Percentiles rank a stretch among this genome's conserved stretches.
Evolutionary conservation across 1,140 invertebrate species (phyloP).

Genomic region (Macrocentrus cingulum): DNA sequence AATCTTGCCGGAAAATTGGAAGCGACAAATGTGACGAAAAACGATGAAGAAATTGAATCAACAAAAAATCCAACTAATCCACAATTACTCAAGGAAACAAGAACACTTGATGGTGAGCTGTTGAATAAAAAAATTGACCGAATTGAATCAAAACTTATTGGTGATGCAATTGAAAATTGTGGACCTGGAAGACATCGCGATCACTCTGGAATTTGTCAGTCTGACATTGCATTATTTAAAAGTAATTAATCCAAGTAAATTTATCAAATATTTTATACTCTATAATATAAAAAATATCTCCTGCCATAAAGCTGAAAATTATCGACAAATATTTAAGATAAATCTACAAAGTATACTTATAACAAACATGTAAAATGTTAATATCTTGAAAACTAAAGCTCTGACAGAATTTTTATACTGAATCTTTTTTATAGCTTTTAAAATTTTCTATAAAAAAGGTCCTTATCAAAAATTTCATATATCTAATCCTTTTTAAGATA

Average conservation of each 20-base stretch:
- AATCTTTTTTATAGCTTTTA: no score
- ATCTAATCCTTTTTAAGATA: no score
- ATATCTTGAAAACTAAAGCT: no score
- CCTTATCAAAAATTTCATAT: no score
- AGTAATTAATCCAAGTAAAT: conserved; percentile 16
- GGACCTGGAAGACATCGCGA: conserved; percentile 50
- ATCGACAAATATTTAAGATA: no score
- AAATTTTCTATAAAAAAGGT: no score
- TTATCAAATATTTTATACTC: conserved; percentile 10
- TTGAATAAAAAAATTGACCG: conserved; percentile 14
- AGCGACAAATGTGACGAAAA: conserved; percentile 2
- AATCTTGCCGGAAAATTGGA: conserved; percentile 22
- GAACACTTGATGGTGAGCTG: neutral
- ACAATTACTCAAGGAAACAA: neutral
- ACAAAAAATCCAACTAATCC: neutral
- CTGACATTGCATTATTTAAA: conserved; percentile 29
- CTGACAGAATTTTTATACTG: no score
- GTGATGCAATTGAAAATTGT: conserved; percentile 49
- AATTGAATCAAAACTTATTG: conserved; percentile 41
- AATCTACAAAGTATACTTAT: no score
- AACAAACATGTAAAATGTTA: no score
- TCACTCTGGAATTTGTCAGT: conserved; percentile 40
- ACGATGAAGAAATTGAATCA: neutral
- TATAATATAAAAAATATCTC: neutral
- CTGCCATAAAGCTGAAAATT: no score